A percentile compares a stretch with the other conserved stretches of the same genome.
phyloP scores from a whole-genome alignment of 2,888 invertebrate genomes.

The Acanthococcus lagerstroemiae region DNA sequence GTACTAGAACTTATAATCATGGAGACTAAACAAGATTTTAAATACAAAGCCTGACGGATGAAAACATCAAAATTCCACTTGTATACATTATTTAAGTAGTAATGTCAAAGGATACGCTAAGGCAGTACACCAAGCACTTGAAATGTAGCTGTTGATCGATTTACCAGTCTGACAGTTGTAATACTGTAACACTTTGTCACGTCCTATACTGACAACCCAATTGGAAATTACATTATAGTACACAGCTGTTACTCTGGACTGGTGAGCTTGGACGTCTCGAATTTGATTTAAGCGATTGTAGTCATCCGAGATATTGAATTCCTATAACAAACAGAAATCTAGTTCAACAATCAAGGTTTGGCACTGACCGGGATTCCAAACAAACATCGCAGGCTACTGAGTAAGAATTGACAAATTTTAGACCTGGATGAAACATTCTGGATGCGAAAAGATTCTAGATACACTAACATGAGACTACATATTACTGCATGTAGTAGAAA shows the following conservation, averaged over 20 bases:
- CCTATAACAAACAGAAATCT: slow-evolving; percentile 50
- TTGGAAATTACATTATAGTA: slow-evolving; percentile 71
- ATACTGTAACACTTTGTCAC: slow-evolving; percentile 90
- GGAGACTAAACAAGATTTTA: too few relatives aligned
- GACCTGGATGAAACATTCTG: too few relatives aligned
- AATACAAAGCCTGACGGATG: too few relatives aligned
- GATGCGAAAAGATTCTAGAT: too few relatives aligned
- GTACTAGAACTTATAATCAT: too few relatives aligned
- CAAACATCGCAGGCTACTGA: too few relatives aligned
- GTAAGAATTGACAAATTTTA: too few relatives aligned
- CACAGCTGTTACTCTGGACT: slow-evolving; percentile 74
- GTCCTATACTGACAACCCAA: slow-evolving; percentile 85
- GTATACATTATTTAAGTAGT: too few relatives aligned
- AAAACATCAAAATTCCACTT: too few relatives aligned
- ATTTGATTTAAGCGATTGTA: slow-evolving; percentile 81
- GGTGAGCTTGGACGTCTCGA: slow-evolving; percentile 78
- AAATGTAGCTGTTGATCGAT: slow-evolving; percentile 75
- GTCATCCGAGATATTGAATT: slow-evolving; percentile 84
- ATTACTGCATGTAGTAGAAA: too few relatives aligned
- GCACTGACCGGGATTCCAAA: too few relatives aligned
- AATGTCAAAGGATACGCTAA: slow-evolving; percentile 79
- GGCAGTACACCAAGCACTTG: slow-evolving; percentile 85
- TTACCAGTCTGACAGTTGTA: slow-evolving; percentile 89
- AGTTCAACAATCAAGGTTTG: too few relatives aligned
- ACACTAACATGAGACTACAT: not conserved